Evolutionary conservation across 2,113 vertebrate genomes (phyloP).

Genomic region (Chinchilla lanigera): DNA sequence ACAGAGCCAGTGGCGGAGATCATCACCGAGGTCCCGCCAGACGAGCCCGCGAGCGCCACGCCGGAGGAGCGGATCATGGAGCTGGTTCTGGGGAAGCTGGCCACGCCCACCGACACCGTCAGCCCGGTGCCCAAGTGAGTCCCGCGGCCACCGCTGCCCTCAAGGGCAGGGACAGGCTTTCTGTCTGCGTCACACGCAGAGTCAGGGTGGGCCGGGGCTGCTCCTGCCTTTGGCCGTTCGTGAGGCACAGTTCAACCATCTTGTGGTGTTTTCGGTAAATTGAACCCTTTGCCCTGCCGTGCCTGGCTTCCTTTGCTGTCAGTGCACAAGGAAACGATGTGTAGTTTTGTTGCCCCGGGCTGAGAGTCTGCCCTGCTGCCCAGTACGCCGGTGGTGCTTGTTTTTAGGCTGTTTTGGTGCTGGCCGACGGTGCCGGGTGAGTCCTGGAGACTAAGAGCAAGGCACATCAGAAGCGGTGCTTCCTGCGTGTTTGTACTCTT

Average conservation of each 20-base stretch:
- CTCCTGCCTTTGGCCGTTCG: neutral
- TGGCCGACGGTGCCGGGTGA: neutral
- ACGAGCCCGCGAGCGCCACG: conserved; percentile 80
- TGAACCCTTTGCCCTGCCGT: neutral
- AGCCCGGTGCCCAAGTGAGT: conserved; percentile 87
- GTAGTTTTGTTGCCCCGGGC: neutral
- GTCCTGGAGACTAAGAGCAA: neutral
- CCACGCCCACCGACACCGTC: conserved; percentile 78
- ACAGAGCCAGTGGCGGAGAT: conserved; percentile 84
- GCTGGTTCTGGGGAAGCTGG: conserved; percentile 87
- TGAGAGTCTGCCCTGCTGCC: neutral
- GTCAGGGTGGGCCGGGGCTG: neutral
- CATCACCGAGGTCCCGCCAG: conserved; percentile 83
- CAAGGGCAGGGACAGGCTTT: neutral
- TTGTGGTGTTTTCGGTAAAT: neutral
- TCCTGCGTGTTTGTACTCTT: neutral
- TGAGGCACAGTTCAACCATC: neutral
- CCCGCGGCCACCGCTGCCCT: neutral
- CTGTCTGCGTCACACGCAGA: neutral
- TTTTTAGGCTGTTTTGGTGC: neutral
- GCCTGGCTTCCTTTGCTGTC: neutral
- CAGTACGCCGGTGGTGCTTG: neutral
- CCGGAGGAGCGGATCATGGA: conserved; percentile 89
- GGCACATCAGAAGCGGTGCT: neutral
- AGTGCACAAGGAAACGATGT: neutral